phyloP scores from a whole-genome alignment of 1,140 invertebrate genomes.

The Akabosia matsudoensis region DNA sequence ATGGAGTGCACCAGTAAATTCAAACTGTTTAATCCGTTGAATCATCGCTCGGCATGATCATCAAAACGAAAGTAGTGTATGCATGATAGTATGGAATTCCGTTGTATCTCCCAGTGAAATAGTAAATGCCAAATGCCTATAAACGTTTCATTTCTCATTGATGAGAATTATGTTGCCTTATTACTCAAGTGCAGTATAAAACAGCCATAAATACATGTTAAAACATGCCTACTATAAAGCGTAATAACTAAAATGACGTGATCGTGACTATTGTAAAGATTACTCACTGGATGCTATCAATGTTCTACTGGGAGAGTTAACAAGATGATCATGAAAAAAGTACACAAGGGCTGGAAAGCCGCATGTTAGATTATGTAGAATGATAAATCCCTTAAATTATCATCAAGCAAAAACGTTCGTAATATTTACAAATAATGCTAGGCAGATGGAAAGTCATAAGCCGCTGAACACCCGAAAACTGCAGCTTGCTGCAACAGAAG shows the following conservation, averaged over 20 bases:
- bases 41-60: not conserved
- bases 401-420: too few species aligned
- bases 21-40: not conserved
- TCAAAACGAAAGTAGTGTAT: not conserved
- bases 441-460: too few species aligned
- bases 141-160: not conserved
- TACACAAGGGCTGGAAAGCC: too few species aligned
- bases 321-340: too few species aligned
- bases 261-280: slow-evolving; percentile 4
- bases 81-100: not conserved
- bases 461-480: too few species aligned
- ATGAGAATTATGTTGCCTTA: not conserved
- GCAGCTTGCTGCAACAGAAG: too few species aligned
- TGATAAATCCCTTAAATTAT: slow-evolving; percentile 10
- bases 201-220: not conserved
- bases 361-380: too few species aligned
- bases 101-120: not conserved
- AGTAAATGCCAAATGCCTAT: not conserved
- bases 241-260: not conserved
- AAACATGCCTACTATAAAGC: not conserved
- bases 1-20: not conserved
- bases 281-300: too few species aligned
- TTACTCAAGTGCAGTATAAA: not conserved
- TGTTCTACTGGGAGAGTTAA: too few species aligned
- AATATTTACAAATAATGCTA: too few species aligned